Evolutionary conservation across 2,888 invertebrate species (phyloP), one percentile per base, ranked within the genome.

Genomic region (Vannuccia rotundouncinata): DNA sequence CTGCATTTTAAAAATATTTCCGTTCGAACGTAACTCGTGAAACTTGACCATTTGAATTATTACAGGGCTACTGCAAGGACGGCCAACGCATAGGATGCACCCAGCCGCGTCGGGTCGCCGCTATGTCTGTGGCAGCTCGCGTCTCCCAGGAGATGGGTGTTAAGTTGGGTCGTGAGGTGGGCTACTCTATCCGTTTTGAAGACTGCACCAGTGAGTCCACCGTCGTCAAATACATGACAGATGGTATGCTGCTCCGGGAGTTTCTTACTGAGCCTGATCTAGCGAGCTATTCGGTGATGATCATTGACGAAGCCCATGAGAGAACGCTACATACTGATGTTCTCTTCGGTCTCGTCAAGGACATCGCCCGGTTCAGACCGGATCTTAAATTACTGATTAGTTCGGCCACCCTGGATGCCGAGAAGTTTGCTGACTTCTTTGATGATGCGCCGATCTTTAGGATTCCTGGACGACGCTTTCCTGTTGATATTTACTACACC

Each of bases 241-340:
- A 99, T 89, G 99, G 99, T 85, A 99, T 98, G 85, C 89, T 99
- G 73, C 93, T 99, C 83, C 90, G 99, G 85, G 99, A 99, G 89
- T 99, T 99, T 88, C 90, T 99, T 0, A 94, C 95, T 73, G 98
- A 99, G 88, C 99, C 99, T 0, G 97, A 97, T 90, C 90, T 99
- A 80, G 93, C 92, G 66, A 92, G 94, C 0, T 99, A 99, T 88
- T 91, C 94, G 90, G 97, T 97, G 0, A 94, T 99, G 93, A 99
- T 99, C 81, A 95, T 99, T 86, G 99, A 99, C 88, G 99, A 99
- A 90, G 99, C 99, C 82, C 99, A 99, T 89, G 99, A 99, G 88
- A 90, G 99, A 66, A 99, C 99, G 0, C 90, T 99, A 0, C 98
- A 99, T 86, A 99, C 99, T 0, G 99, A 99, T 87, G 95, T 99